Conservation (phyloP, 2,888 invertebrate genomes). For the Drosophila demipolita region DNA sequence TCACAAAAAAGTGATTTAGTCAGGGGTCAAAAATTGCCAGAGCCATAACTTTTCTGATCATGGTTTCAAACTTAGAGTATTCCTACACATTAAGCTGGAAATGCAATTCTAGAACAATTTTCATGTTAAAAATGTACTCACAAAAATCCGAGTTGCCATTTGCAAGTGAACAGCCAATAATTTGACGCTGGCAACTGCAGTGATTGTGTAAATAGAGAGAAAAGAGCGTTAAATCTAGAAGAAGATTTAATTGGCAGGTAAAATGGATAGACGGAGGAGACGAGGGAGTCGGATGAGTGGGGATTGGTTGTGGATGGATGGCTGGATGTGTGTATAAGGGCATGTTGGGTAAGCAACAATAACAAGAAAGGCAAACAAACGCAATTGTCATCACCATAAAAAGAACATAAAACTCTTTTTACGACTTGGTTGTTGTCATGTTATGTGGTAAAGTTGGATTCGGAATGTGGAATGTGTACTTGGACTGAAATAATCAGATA, state of each 20-base stretch:
- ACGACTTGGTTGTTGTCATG: conserved; percentile 69
- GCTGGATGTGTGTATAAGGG: conserved; percentile 61
- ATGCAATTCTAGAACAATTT: not conserved
- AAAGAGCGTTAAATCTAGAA: conserved; percentile 4
- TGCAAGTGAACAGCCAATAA: conserved; percentile 63
- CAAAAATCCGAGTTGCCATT: not conserved
- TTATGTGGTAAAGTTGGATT: conserved; percentile 40
- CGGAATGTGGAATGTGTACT: conserved; percentile 6
- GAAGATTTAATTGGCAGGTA: conserved; percentile 9
- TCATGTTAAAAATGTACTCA: not conserved
- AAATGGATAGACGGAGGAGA: conserved; percentile 16
- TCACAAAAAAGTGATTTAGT: not conserved
- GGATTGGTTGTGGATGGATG: not conserved
- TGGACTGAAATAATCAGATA: conserved; percentile 22
- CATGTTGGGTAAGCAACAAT: conserved; percentile 71
- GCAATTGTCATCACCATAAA: conserved; percentile 82
- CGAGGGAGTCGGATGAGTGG: conserved; percentile 42
- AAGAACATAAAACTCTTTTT: conserved; percentile 81
- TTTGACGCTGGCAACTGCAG: conserved; percentile 66
- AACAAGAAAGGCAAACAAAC: conserved; percentile 49
- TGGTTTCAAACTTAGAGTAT: no score
- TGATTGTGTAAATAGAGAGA: conserved; percentile 8
- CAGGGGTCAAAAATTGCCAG: no score
- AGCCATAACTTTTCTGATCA: no score
- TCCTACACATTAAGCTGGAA: no score